Conservation (phyloP, 1,140 invertebrate genomes). For the Monochamus saltuarius region DNA sequence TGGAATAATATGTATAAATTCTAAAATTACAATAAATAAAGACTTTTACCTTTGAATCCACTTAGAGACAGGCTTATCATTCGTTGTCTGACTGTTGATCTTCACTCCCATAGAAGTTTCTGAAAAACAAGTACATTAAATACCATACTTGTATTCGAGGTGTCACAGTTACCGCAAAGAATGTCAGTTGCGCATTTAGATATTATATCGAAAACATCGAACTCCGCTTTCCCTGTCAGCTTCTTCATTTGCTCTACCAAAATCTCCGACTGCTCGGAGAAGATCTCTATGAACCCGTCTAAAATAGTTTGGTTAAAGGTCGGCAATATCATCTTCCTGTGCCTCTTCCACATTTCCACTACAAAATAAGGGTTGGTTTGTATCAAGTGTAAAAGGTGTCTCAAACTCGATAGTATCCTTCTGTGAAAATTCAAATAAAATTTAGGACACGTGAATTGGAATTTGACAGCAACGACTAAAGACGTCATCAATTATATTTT, state of each 20-base stretch:
- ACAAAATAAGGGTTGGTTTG: slow-evolving; percentile 29
- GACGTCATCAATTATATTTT: too few relatives aligned
- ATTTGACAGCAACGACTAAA: too few relatives aligned
- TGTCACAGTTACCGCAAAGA: slow-evolving; percentile 61
- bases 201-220: slow-evolving; percentile 65
- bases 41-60: slow-evolving; percentile 57
- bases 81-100: slow-evolving; percentile 66
- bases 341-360: slow-evolving; percentile 68
- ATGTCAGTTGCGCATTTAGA: slow-evolving; percentile 72
- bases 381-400: neutral
- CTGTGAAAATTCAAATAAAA: too few relatives aligned
- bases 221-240: slow-evolving; percentile 49
- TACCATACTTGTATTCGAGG: too few relatives aligned
- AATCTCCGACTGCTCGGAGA: slow-evolving; percentile 65
- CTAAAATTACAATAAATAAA: too few relatives aligned
- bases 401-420: too few relatives aligned
- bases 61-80: slow-evolving; percentile 58
- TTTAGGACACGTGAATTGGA: too few relatives aligned
- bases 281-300: slow-evolving; percentile 70
- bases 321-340: slow-evolving; percentile 71
- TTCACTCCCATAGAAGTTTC: slow-evolving; percentile 83
- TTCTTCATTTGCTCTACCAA: slow-evolving; percentile 60
- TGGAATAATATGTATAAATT: too few relatives aligned
- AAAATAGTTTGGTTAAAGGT: slow-evolving; percentile 77
- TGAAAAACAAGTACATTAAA: too few relatives aligned